A percentile compares a stretch with the other conserved stretches of the same genome.
phyloP scores from a whole-genome alignment of 2,113 vertebrate genomes.

The Forbesichthys papilliferus region DNA sequence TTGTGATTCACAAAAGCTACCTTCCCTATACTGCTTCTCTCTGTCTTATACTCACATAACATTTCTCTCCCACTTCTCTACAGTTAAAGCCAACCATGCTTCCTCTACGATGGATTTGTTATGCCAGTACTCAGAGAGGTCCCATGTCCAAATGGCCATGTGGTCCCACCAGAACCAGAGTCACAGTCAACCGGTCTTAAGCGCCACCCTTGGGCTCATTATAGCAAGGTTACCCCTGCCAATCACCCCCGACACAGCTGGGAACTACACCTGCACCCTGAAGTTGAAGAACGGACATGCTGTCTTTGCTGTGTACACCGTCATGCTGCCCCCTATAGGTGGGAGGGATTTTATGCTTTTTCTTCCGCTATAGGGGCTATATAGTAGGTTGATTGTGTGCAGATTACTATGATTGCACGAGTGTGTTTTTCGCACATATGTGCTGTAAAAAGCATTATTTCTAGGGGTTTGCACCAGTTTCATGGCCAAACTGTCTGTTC shows the following conservation, averaged over 20 bases:
- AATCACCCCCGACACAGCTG: slow-evolving; percentile 55
- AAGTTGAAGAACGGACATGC: slow-evolving; percentile 57
- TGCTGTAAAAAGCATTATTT: slow-evolving; percentile 34
- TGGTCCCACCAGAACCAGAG: slow-evolving; percentile 67
- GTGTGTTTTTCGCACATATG: slow-evolving; percentile 30
- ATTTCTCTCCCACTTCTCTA: neutral
- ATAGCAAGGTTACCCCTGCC: slow-evolving; percentile 51
- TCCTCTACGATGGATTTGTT: slow-evolving; percentile 40
- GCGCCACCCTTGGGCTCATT: slow-evolving; percentile 36
- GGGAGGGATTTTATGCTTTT: neutral
- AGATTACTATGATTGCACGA: slow-evolving; percentile 40
- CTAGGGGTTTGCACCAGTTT: slow-evolving; percentile 2
- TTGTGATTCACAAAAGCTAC: too few relatives aligned
- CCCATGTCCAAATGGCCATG: slow-evolving; percentile 39
- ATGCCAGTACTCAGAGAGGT: slow-evolving; percentile 56
- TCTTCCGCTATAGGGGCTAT: neutral
- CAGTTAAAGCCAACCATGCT: slow-evolving; percentile 41
- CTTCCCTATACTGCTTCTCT: neutral
- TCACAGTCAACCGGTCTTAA: neutral
- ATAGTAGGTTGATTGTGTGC: slow-evolving; percentile 13
- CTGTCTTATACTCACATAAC: too few relatives aligned
- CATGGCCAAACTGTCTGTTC: slow-evolving; percentile 32
- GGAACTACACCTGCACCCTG: slow-evolving; percentile 75
- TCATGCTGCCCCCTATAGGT: slow-evolving; percentile 43
- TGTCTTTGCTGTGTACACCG: slow-evolving; percentile 35